Evolutionary conservation across 64 coral and sea anemone genomes (phyloP).

Genomic region (Pocillopora damicornis): DNA sequence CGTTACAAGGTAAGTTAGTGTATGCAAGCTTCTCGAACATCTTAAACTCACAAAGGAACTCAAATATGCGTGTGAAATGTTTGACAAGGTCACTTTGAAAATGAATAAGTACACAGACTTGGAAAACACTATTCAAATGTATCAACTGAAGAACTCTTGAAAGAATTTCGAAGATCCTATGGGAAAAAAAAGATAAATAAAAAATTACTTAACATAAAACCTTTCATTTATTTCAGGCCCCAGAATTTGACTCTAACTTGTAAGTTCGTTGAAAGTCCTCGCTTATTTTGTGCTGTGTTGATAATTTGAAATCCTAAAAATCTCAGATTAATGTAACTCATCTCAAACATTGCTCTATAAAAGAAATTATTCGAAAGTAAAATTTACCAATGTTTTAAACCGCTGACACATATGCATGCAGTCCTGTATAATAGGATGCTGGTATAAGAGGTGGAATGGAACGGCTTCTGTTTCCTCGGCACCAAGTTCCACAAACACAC

Average conservation of each 20-base stretch:
- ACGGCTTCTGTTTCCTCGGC: slow-evolving; percentile 79
- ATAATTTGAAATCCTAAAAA: too few relatives aligned
- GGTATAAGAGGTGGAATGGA: slow-evolving; percentile 84
- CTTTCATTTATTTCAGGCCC: neutral
- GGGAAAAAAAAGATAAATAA: neutral
- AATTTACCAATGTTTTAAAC: slow-evolving; percentile 77
- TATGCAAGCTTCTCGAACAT: neutral
- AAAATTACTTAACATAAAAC: neutral
- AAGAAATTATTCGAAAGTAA: neutral
- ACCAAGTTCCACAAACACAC: slow-evolving; percentile 86
- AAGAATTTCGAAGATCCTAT: slow-evolving; percentile 38
- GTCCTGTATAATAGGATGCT: slow-evolving; percentile 96
- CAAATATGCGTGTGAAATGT: neutral
- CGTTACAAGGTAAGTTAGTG: neutral
- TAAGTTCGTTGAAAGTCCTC: too few relatives aligned
- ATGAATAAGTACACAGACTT: neutral
- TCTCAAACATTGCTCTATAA: too few relatives aligned
- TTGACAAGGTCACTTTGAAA: neutral
- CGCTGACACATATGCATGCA: slow-evolving; percentile 92
- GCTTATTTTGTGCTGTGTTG: too few relatives aligned
- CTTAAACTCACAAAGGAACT: neutral
- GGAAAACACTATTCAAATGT: slow-evolving; percentile 11
- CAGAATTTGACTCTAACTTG: too few relatives aligned
- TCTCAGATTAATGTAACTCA: too few relatives aligned
- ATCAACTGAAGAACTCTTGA: slow-evolving; percentile 17